These are phyloP conservation scores for Lottia gigantea DNA, from an alignment of 2,888 invertebrate genomes.

Conservation along the genomic window DNA sequence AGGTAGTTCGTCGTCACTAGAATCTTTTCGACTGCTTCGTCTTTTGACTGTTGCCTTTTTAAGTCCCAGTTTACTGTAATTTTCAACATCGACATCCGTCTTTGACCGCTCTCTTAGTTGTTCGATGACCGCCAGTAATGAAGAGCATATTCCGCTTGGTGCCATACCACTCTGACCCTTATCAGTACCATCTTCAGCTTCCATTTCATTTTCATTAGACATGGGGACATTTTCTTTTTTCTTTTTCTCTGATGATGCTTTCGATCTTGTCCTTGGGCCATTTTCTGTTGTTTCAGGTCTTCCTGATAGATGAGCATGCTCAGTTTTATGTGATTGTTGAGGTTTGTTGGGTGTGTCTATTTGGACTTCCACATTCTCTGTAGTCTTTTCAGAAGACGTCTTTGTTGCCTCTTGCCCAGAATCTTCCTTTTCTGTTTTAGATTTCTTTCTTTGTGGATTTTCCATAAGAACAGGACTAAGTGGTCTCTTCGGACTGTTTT, in stretches of 20 bases:
- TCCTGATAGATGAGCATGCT: neutral
- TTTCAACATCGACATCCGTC: conserved; percentile 48
- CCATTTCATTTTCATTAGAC: neutral
- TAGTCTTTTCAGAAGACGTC: neutral
- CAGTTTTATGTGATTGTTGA: neutral
- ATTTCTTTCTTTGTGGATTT: neutral
- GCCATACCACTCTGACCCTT: neutral
- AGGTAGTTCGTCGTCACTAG: conserved; percentile 7
- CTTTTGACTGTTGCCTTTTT: neutral
- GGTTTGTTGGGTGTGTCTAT: neutral
- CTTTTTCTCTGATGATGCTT: conserved; percentile 10
- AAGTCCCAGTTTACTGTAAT: conserved; percentile 23
- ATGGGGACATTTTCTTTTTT: neutral
- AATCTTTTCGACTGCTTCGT: conserved; percentile 3
- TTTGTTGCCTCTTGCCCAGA: conserved; percentile 11
- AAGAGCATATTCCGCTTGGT: conserved; percentile 60
- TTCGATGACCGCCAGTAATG: conserved; percentile 66
- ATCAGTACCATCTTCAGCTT: neutral
- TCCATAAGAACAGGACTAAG: conserved; percentile 12
- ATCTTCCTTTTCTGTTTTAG: neutral
- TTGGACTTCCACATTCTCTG: conserved; percentile 9
- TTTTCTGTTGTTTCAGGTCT: neutral
- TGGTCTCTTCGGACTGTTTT: conserved; percentile 42
- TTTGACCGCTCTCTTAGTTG: conserved; percentile 58
- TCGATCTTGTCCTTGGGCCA: conserved; percentile 11